Evolutionary conservation across 2,888 invertebrate genomes (phyloP).

Genomic region (Hartigia nigra): DNA sequence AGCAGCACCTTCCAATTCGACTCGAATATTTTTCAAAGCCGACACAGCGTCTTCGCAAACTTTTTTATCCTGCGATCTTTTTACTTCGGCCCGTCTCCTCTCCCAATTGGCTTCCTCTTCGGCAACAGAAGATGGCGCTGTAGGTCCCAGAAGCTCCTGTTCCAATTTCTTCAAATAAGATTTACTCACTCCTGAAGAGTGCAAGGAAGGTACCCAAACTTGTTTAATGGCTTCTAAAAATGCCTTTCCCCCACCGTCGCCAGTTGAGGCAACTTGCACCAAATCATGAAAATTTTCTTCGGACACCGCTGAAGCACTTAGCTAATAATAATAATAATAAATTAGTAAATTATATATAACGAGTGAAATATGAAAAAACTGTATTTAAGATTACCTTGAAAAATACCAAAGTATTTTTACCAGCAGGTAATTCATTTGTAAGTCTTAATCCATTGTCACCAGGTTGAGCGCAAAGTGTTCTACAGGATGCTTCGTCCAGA

Average conservation of each 20-base stretch:
- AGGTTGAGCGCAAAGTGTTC: constrained; percentile 51
- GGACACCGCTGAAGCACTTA: constrained; percentile 47
- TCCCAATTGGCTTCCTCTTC: constrained; percentile 57
- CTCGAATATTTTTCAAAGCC: constrained; percentile 47
- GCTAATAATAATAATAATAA: constrained; percentile 29
- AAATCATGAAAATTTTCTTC: constrained; percentile 59
- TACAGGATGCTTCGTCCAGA: constrained; percentile 51
- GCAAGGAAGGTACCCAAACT: constrained; percentile 58
- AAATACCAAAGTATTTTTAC: constrained; percentile 56
- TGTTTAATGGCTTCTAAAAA: constrained; percentile 58
- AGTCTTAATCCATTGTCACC: constrained; percentile 40
- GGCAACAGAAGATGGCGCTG: constrained; percentile 38
- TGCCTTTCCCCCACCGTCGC: constrained; percentile 45
- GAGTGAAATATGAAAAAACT: background rate
- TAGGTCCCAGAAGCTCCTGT: constrained; percentile 54
- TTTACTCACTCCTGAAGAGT: constrained; percentile 48
- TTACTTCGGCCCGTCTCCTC: constrained; percentile 42
- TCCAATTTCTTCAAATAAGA: constrained; percentile 54
- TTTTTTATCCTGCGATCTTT: constrained; percentile 48
- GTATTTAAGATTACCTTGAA: constrained; percentile 52
- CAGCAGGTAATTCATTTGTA: constrained; percentile 45
- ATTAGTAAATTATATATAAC: background rate
- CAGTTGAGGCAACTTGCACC: constrained; percentile 56
- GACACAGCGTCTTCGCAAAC: constrained; percentile 45
- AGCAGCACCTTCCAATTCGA: constrained; percentile 56